A percentile compares a stretch with the other conserved stretches of the same genome.
Evolutionary conservation across 2,113 vertebrate species (phyloP).

Genomic region (Salvelinus fontinalis): DNA sequence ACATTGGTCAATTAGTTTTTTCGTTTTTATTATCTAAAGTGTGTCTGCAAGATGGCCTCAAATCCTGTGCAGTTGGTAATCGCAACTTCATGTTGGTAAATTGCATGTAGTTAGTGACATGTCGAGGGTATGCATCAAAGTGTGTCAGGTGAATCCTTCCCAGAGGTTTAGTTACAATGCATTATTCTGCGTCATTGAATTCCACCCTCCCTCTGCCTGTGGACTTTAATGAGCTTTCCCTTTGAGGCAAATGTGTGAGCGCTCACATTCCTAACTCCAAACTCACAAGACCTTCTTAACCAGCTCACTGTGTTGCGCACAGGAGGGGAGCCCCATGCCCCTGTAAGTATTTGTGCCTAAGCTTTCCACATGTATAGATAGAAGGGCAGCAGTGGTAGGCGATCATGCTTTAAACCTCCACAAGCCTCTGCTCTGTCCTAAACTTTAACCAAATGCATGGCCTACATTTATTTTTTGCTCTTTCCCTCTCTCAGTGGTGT

Average conservation of each 20-base stretch:
- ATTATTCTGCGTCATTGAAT: constrained; percentile 32
- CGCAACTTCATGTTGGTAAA: neutral
- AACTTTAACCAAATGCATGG: neutral
- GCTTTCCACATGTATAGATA: constrained; percentile 6
- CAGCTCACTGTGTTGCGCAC: constrained; percentile 61
- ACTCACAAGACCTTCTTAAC: constrained; percentile 70
- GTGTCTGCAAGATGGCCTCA: neutral
- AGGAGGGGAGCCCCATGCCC: constrained; percentile 45
- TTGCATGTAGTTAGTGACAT: neutral
- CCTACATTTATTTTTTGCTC: neutral
- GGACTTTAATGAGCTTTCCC: constrained; percentile 71
- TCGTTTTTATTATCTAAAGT: neutral
- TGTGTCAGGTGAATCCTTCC: neutral
- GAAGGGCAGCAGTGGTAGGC: neutral
- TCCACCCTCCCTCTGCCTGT: constrained; percentile 45
- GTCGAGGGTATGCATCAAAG: neutral
- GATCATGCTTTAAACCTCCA: neutral
- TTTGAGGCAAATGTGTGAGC: constrained; percentile 57
- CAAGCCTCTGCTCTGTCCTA: neutral
- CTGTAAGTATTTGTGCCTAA: constrained; percentile 42
- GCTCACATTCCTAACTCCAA: constrained; percentile 71
- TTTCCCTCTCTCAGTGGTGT: neutral
- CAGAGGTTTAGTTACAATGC: neutral
- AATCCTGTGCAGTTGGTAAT: neutral
- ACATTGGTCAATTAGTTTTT: no score